These are phyloP conservation scores for Periplaneta americana DNA, from an alignment of 1,140 invertebrate genomes.

Conservation along the genomic window DNA sequence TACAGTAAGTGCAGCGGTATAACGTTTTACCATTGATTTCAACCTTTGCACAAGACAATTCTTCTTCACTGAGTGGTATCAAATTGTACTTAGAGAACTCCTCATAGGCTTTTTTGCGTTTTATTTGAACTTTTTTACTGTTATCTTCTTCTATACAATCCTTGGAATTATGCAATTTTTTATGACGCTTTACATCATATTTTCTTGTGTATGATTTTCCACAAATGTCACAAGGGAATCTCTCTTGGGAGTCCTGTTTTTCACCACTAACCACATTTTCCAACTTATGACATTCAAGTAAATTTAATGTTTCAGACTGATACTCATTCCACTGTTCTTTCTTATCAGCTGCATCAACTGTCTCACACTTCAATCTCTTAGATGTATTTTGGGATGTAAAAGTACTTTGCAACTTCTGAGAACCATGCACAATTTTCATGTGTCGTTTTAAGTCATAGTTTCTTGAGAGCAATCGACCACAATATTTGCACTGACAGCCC, in stretches of 20 bases:
- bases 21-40: slow-evolving; percentile 40
- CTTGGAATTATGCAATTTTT: neutral
- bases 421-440: neutral
- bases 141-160: neutral
- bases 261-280: neutral
- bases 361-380: neutral
- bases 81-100: neutral
- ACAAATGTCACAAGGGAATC: slow-evolving; percentile 11
- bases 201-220: slow-evolving; percentile 8
- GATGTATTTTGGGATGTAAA: neutral
- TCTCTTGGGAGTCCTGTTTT: neutral
- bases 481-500: neutral
- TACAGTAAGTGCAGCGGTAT: slow-evolving; percentile 51
- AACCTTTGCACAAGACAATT: slow-evolving; percentile 38
- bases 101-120: neutral
- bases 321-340: neutral
- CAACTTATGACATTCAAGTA: neutral
- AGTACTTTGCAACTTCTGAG: neutral
- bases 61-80: slow-evolving; percentile 27
- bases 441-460: neutral
- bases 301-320: neutral
- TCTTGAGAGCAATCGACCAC: neutral
- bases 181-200: slow-evolving; percentile 4
- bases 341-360: neutral
- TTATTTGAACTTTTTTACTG: neutral